Evolutionary conservation across 2,797 vertebrate genomes (phyloP).

Genomic region (Premnoplex brunnescens): DNA sequence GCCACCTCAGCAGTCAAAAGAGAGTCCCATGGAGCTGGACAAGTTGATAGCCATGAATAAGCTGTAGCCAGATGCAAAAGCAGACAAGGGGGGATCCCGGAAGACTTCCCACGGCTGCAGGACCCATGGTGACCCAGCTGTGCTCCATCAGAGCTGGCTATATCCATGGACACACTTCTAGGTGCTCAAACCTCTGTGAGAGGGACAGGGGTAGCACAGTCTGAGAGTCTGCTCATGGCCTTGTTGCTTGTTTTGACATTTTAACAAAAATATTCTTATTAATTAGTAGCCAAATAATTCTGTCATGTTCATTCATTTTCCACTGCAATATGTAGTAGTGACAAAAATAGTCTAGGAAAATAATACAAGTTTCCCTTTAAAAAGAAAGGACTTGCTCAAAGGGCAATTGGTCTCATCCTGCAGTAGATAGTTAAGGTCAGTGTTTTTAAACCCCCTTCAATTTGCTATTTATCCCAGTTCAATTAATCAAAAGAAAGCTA

Average conservation of each 20-base stretch:
- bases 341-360: not conserved
- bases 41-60: not conserved
- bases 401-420: not conserved
- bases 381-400: not conserved
- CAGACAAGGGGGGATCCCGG: no score
- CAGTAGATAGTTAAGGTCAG: not conserved
- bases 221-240: rapidly evolving
- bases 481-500: not conserved
- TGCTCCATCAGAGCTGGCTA: not conserved
- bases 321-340: not conserved
- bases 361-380: not conserved
- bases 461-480: not conserved
- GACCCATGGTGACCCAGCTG: not conserved
- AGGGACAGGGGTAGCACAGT: not conserved
- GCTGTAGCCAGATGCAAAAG: not conserved
- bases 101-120: not conserved
- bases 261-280: not conserved
- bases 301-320: not conserved
- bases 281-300: not conserved
- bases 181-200: not conserved
- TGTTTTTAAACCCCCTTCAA: not conserved
- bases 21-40: not conserved
- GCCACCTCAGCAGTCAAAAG: not conserved
- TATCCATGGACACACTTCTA: not conserved
- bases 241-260: not conserved